Percentiles rank a stretch among this genome's conserved stretches.
phyloP scores from a whole-genome alignment of 2,888 invertebrate species.

The Nymphalis c-album region DNA sequence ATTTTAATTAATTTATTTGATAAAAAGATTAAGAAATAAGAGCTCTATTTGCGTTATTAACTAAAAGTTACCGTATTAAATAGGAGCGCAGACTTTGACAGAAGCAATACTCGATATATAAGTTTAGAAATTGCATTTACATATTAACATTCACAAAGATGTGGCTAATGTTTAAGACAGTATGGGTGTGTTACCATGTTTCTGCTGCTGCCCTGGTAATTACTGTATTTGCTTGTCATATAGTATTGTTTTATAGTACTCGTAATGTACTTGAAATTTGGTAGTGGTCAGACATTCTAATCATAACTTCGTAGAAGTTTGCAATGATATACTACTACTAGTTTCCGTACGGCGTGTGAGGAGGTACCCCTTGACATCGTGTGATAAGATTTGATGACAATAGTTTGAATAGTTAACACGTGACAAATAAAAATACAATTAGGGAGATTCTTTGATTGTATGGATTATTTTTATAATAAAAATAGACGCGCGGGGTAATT shows the following conservation, averaged over 20 bases:
- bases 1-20: too few species aligned
- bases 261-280: neutral
- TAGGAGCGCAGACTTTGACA: neutral
- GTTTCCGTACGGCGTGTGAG: too few species aligned
- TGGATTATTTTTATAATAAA: too few species aligned
- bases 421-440: neutral
- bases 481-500: too few species aligned
- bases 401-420: too few species aligned
- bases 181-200: conserved; percentile 2
- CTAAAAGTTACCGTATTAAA: too few species aligned
- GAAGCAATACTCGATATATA: conserved; percentile 3
- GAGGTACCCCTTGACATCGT: too few species aligned
- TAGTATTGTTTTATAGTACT: neutral
- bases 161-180: conserved; percentile 10
- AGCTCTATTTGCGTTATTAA: too few species aligned
- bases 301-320: neutral
- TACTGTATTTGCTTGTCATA: conserved; percentile 5
- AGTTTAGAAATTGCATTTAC: conserved; percentile 14
- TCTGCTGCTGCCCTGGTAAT: conserved; percentile 12
- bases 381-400: too few species aligned
- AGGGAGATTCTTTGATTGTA: too few species aligned
- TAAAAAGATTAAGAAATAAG: too few species aligned
- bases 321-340: neutral
- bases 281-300: neutral
- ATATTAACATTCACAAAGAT: conserved; percentile 12